Evolutionary conservation across 1,140 invertebrate genomes (phyloP).

Genomic region (Antheraea pernyi): DNA sequence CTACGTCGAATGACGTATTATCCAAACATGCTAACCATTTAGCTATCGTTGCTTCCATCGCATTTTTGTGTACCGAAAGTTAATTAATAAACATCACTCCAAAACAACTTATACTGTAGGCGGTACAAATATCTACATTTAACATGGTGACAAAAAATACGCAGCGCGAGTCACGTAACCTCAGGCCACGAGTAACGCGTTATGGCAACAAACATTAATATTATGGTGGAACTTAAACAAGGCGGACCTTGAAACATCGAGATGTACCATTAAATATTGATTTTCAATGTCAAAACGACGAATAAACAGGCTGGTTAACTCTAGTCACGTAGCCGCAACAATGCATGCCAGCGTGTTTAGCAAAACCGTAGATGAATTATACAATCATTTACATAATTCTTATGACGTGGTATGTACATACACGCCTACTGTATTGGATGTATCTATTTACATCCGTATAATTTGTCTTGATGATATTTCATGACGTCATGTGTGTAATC

Average conservation of each 20-base stretch:
- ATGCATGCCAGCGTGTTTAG: slow-evolving; percentile 4
- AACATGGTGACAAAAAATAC: background rate
- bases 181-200: background rate
- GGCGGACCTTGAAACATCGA: background rate
- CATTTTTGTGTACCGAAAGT: too few species aligned
- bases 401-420: slow-evolving; percentile 6
- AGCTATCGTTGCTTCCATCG: too few species aligned
- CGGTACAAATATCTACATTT: too few species aligned
- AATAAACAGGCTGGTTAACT: background rate
- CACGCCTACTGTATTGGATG: background rate
- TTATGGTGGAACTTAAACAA: background rate
- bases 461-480: background rate
- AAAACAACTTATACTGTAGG: too few species aligned
- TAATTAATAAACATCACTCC: too few species aligned
- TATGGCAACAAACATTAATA: background rate
- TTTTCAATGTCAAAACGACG: slow-evolving; percentile 6
- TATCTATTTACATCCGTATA: background rate
- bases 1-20: too few species aligned
- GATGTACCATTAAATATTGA: background rate
- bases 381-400: background rate
- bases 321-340: slow-evolving; percentile 6
- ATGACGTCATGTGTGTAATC: too few species aligned
- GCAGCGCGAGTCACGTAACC: background rate
- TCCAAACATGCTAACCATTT: too few species aligned
- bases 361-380: background rate